These are phyloP conservation scores for Malthinus seriepunctatus DNA, from an alignment of 2,888 invertebrate species.

Conservation along the genomic window DNA sequence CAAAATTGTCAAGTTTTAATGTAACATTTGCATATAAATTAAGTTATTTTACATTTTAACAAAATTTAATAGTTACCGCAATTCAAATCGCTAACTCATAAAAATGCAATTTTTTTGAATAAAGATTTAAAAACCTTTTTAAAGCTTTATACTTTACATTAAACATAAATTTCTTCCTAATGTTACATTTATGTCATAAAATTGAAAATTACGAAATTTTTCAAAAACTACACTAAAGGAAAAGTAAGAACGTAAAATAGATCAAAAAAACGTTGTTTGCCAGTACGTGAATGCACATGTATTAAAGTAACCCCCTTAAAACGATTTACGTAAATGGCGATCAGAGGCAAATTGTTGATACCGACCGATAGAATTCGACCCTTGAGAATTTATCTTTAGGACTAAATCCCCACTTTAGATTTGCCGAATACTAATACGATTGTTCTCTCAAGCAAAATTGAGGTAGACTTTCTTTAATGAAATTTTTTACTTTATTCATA, in stretches of 20 bases:
- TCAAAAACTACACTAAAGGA: neutral
- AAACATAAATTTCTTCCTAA: slow-evolving; percentile 22
- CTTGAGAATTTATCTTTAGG: slow-evolving; percentile 36
- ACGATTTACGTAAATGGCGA: slow-evolving; percentile 41
- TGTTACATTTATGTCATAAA: slow-evolving; percentile 18
- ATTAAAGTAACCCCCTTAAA: slow-evolving; percentile 26
- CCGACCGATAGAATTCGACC: slow-evolving; percentile 39
- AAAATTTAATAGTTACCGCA: slow-evolving; percentile 10
- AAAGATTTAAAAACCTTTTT: slow-evolving; percentile 10
- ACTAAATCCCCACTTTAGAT: slow-evolving; percentile 40
- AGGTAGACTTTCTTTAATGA: neutral
- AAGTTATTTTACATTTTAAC: slow-evolving; percentile 29
- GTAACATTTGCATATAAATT: slow-evolving; percentile 41
- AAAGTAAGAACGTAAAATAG: neutral
- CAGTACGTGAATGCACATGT: slow-evolving; percentile 30
- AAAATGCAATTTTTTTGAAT: slow-evolving; percentile 7
- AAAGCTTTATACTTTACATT: slow-evolving; percentile 16
- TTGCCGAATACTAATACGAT: slow-evolving; percentile 33
- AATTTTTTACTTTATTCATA: neutral
- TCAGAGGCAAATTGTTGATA: slow-evolving; percentile 42
- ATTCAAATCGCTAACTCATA: slow-evolving; percentile 6
- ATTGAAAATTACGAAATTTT: slow-evolving; percentile 15
- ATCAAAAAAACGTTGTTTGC: slow-evolving; percentile 22
- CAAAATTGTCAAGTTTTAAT: slow-evolving; percentile 41
- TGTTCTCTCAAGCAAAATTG: slow-evolving; percentile 14